Evolutionary conservation across 2,113 vertebrate species (phyloP).

Genomic region (Zosterops lateralis): DNA sequence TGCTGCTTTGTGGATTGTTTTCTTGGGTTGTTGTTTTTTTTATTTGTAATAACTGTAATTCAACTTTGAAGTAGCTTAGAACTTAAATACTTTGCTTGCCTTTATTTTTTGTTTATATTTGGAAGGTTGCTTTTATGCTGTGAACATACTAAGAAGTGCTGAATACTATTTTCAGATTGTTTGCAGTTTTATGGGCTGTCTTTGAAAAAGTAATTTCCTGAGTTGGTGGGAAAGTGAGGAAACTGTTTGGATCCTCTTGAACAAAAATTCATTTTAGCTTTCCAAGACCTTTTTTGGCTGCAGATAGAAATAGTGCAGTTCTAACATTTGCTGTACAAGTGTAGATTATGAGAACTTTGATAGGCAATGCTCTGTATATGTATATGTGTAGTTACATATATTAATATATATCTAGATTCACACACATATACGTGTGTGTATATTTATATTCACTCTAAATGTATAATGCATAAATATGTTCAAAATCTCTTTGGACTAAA

Average conservation of each 20-base stretch:
- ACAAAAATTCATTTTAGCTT: neutral
- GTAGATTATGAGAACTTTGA: neutral
- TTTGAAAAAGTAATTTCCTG: neutral
- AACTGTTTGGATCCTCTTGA: neutral
- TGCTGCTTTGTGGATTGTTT: neutral
- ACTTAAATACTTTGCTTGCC: neutral
- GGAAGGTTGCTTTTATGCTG: neutral
- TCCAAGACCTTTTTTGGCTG: neutral
- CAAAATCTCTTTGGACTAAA: neutral
- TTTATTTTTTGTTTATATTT: neutral
- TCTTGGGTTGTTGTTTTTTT: neutral
- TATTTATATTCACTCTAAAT: neutral
- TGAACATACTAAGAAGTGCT: neutral
- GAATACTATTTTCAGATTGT: neutral
- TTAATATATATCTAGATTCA: neutral
- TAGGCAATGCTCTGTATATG: neutral
- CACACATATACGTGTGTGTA: fast-evolving
- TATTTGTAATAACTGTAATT: neutral
- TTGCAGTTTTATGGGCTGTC: neutral
- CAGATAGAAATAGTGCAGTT: neutral
- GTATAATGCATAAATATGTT: neutral
- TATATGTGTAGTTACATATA: neutral
- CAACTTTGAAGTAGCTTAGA: neutral
- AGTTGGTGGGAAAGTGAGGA: neutral
- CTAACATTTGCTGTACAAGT: neutral